A percentile compares a stretch with the other conserved stretches of the same genome.
Conservation (phyloP, 2,797 vertebrate genomes). For the Pogonophryne albipinna region DNA sequence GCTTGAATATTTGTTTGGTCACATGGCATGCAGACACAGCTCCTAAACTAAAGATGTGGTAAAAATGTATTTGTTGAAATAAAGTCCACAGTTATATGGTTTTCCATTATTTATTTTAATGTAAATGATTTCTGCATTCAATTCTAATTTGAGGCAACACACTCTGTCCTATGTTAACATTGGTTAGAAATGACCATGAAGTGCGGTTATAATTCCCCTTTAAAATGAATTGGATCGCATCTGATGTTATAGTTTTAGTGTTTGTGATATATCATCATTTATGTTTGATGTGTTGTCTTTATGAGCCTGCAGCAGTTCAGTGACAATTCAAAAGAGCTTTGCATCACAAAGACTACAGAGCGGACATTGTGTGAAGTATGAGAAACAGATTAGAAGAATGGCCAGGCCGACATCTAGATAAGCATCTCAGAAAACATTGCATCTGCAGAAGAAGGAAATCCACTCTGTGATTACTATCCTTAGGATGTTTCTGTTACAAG, state of each 20-base stretch:
- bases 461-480: conserved; percentile 50
- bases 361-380: conserved; percentile 15
- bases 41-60: not conserved
- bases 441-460: conserved; percentile 58
- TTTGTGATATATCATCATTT: not conserved
- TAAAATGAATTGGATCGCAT: not conserved
- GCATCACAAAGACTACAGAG: conserved; percentile 45
- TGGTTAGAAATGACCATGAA: not conserved
- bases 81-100: not conserved
- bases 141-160: not conserved
- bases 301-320: conserved; percentile 16
- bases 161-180: not conserved
- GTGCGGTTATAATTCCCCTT: not conserved
- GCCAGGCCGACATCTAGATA: conserved; percentile 50
- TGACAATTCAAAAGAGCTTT: conserved; percentile 19
- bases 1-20: not conserved
- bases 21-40: conserved; percentile 15
- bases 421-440: conserved; percentile 41
- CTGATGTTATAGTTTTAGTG: not conserved
- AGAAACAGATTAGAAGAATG: conserved; percentile 44
- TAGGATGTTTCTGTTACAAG: conserved; percentile 63
- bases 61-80: not conserved
- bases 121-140: not conserved
- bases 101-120: not conserved
- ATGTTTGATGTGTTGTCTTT: conserved; percentile 22